phyloP scores from a whole-genome alignment of 30 jellyfish, hydroid and myxozoan genomes.

The Mastigias papua region DNA sequence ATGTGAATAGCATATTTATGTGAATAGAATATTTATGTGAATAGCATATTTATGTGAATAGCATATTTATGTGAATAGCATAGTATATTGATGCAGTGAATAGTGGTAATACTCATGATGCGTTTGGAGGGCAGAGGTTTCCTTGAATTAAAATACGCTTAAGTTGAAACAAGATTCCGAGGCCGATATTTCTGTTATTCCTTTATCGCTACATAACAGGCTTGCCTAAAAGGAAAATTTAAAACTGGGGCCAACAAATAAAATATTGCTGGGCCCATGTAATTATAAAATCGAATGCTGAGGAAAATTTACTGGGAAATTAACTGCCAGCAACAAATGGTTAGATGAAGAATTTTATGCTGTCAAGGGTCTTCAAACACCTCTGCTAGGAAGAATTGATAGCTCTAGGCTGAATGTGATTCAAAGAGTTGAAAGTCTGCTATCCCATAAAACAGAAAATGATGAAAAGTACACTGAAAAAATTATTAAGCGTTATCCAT shows the following conservation, averaged over 20 bases:
- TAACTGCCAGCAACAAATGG: slow-evolving; percentile 19
- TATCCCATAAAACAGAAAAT: neutral
- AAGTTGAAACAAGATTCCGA: slow-evolving; percentile 39
- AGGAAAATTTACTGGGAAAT: slow-evolving; percentile 20
- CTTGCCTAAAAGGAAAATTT: slow-evolving; percentile 45
- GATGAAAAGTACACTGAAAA: slow-evolving; percentile 37
- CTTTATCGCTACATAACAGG: slow-evolving; percentile 22
- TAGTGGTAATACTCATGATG: slow-evolving; percentile 38
- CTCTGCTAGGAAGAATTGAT: slow-evolving; percentile 41
- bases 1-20: too few relatives aligned
- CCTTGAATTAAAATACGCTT: slow-evolving; percentile 44
- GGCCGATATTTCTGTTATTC: slow-evolving; percentile 50
- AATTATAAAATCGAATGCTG: slow-evolving; percentile 21
- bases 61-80: too few relatives aligned
- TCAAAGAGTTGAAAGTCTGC: slow-evolving; percentile 8
- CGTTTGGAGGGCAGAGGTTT: slow-evolving; percentile 60
- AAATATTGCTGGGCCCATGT: slow-evolving; percentile 14
- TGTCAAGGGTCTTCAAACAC: slow-evolving; percentile 32
- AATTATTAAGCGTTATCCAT: slow-evolving; percentile 22
- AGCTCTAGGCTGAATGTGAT: neutral
- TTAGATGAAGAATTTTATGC: slow-evolving; percentile 29
- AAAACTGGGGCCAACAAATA: slow-evolving; percentile 48
- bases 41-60: too few relatives aligned
- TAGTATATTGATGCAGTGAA: slow-evolving; percentile 31
- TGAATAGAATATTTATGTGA: too few relatives aligned